Evolutionary conservation across 2,797 vertebrate species (phyloP).

Genomic region (Anguilla anguilla): DNA sequence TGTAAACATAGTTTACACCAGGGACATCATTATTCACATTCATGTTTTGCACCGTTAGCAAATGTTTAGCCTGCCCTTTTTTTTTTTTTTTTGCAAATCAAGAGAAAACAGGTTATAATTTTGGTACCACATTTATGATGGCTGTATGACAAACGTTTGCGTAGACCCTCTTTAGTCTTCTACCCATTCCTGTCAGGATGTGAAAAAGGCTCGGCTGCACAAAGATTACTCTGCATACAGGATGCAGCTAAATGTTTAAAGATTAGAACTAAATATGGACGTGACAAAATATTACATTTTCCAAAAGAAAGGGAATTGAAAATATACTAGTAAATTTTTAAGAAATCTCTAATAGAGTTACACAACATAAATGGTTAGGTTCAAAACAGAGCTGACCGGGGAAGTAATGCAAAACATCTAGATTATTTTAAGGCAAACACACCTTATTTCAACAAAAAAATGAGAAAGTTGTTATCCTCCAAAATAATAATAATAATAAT

Average conservation of each 20-base stretch:
- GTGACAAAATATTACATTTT: constrained; percentile 29
- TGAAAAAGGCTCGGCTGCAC: neutral
- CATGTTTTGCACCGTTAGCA: neutral
- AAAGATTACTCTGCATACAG: neutral
- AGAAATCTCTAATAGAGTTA: constrained; percentile 44
- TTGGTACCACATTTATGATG: constrained; percentile 12
- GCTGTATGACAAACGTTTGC: neutral
- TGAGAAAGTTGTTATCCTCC: constrained; percentile 9
- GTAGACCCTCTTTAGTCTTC: neutral
- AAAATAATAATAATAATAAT: constrained; percentile 22
- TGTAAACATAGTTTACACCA: constrained; percentile 19
- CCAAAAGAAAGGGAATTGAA: constrained; percentile 36
- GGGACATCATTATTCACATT: neutral
- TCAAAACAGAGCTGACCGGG: constrained; percentile 42
- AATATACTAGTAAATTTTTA: constrained; percentile 43
- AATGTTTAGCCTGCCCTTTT: neutral
- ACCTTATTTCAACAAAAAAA: constrained; percentile 40
- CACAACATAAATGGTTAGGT: constrained; percentile 33
- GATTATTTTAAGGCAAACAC: constrained; percentile 49
- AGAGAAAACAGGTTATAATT: neutral
- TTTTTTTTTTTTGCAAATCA: constrained; percentile 7
- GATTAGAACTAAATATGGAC: constrained; percentile 10
- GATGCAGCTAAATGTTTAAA: neutral
- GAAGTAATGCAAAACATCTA: constrained; percentile 36
- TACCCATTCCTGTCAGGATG: neutral